These are phyloP conservation scores for Sylvicola cinctus DNA, from an alignment of 2,888 invertebrate genomes.

Conservation along the genomic window DNA sequence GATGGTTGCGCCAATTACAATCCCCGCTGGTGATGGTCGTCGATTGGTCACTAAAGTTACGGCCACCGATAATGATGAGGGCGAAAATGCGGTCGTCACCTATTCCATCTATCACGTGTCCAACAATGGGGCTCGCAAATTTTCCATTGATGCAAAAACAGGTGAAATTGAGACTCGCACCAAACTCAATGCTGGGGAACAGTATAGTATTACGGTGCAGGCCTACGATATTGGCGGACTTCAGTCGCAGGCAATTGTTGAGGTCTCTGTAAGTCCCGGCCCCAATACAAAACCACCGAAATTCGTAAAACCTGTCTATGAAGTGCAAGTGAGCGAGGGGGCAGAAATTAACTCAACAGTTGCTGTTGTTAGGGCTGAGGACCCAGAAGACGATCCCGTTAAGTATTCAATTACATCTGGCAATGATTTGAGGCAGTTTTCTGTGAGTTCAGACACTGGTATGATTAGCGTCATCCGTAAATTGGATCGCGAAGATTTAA, in stretches of 20 bases:
- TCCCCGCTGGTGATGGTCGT: slow-evolving; percentile 56
- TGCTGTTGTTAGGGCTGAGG: slow-evolving; percentile 62
- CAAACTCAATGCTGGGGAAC: slow-evolving; percentile 65
- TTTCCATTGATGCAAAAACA: slow-evolving; percentile 57
- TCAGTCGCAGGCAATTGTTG: slow-evolving; percentile 68
- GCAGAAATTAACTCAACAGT: slow-evolving; percentile 74
- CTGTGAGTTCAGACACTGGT: slow-evolving; percentile 71
- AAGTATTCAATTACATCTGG: slow-evolving; percentile 73
- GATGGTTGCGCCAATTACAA: slow-evolving; percentile 56
- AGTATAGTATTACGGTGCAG: slow-evolving; percentile 72
- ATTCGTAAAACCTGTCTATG: slow-evolving; percentile 63
- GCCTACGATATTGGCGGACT: slow-evolving; percentile 63
- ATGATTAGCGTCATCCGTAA: slow-evolving; percentile 67
- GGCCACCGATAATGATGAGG: slow-evolving; percentile 70
- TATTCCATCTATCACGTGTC: slow-evolving; percentile 82
- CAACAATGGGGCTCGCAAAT: slow-evolving; percentile 73
- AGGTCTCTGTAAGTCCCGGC: slow-evolving; percentile 64
- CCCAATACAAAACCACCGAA: slow-evolving; percentile 63
- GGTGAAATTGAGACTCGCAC: slow-evolving; percentile 63
- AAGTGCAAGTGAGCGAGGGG: slow-evolving; percentile 75
- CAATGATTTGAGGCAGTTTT: slow-evolving; percentile 73
- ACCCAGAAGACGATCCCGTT: slow-evolving; percentile 74
- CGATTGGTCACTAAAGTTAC: slow-evolving; percentile 45
- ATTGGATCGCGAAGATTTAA: slow-evolving; percentile 74
- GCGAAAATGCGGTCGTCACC: slow-evolving; percentile 58